Conservation (phyloP, 2,888 invertebrate species). For the Muscina levida region DNA sequence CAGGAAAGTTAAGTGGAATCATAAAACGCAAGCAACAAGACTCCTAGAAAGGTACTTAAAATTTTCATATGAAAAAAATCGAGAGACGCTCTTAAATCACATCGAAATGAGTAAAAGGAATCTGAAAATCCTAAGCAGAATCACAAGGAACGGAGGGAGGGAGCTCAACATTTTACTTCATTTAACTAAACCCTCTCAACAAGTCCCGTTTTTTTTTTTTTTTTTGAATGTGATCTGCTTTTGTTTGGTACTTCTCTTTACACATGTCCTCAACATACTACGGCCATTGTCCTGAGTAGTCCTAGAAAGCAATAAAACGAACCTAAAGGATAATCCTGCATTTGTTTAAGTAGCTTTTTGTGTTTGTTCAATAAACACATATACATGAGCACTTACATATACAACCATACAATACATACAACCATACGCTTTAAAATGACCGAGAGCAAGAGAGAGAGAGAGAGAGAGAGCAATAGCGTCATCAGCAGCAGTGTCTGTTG, state of each 20-base stretch:
- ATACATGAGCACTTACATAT: slow-evolving; percentile 7
- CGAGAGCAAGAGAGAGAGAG: not conserved
- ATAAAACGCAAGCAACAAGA: slow-evolving; percentile 41
- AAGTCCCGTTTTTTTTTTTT: slow-evolving; percentile 34
- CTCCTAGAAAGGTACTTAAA: slow-evolving; percentile 59
- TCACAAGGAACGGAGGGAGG: slow-evolving; percentile 2
- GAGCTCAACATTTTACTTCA: slow-evolving; percentile 62
- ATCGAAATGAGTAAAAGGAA: slow-evolving; percentile 17
- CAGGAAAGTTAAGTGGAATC: slow-evolving; percentile 17
- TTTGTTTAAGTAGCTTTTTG: slow-evolving; percentile 68
- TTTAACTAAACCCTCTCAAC: slow-evolving; percentile 62
- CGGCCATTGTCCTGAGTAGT: slow-evolving; percentile 30
- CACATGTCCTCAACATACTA: slow-evolving; percentile 55
- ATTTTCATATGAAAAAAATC: slow-evolving; percentile 49
- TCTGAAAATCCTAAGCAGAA: slow-evolving; percentile 44
- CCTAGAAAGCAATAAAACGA: slow-evolving; percentile 62
- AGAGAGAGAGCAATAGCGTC: slow-evolving; percentile 24
- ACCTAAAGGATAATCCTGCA: slow-evolving; percentile 67
- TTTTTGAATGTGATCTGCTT: slow-evolving; percentile 25
- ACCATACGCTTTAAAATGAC: slow-evolving; percentile 3
- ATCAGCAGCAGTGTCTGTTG: slow-evolving; percentile 16
- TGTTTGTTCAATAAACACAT: slow-evolving; percentile 64
- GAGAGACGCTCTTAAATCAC: slow-evolving; percentile 29
- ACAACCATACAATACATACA: slow-evolving; percentile 24
- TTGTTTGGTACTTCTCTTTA: slow-evolving; percentile 15